These are phyloP conservation scores for Pecten maximus DNA, from an alignment of 2,888 invertebrate species.

Conservation along the genomic window DNA sequence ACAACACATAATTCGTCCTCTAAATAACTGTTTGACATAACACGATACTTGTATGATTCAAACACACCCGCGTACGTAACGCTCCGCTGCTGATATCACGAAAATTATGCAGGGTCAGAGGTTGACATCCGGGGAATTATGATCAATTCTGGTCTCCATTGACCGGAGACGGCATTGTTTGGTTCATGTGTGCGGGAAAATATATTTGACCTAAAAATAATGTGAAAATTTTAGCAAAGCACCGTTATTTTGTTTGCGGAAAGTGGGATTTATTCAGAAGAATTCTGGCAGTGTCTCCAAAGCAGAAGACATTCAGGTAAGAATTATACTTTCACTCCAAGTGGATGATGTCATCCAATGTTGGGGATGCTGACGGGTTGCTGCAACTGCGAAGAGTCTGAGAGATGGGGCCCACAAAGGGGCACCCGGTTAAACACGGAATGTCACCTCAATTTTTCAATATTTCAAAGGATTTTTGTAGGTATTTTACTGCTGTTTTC, in stretches of 20 bases:
- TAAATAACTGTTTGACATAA: too few species aligned
- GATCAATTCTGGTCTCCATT: constrained; percentile 44
- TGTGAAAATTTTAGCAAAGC: constrained; percentile 24
- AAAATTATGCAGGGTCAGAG: constrained; percentile 28
- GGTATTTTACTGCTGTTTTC: background rate
- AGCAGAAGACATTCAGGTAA: constrained; percentile 32
- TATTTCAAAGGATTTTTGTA: background rate
- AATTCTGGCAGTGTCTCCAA: constrained; percentile 19
- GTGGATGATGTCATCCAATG: constrained; percentile 28
- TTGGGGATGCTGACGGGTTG: constrained; percentile 35
- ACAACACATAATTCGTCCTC: too few species aligned
- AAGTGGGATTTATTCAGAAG: constrained; percentile 31
- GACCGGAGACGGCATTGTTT: constrained; percentile 38
- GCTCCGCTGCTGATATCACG: constrained; percentile 20
- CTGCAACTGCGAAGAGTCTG: constrained; percentile 33
- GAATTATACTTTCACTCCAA: constrained; percentile 18
- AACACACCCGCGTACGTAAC: constrained; percentile 28
- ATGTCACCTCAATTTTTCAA: background rate
- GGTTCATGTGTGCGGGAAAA: constrained; percentile 34
- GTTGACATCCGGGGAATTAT: constrained; percentile 41
- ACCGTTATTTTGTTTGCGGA: constrained; percentile 21
- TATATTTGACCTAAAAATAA: constrained; percentile 33
- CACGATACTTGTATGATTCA: background rate
- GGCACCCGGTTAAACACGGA: background rate
- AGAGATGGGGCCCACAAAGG: constrained; percentile 16